phyloP scores from a whole-genome alignment of 2,113 vertebrate genomes.

The Pollimyrus isidori region DNA sequence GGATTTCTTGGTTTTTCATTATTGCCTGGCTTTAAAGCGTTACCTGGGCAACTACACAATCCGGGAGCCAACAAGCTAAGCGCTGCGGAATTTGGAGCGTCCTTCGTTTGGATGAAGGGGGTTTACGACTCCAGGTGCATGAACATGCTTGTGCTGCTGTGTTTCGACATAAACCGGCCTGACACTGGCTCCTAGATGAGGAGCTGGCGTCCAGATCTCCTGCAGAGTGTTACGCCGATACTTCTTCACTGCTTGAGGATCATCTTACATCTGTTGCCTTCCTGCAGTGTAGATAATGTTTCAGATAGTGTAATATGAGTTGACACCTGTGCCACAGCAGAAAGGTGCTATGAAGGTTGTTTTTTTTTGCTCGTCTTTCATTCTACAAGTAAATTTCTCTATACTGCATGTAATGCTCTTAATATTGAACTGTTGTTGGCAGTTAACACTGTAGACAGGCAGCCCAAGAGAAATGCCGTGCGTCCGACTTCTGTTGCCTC shows the following conservation, averaged over 20 bases:
- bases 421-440: neutral
- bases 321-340: neutral
- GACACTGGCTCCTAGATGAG: neutral
- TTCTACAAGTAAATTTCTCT: neutral
- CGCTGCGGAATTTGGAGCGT: neutral
- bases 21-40: neutral
- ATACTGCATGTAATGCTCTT: neutral
- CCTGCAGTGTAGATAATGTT: neutral
- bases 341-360: neutral
- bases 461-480: slow-evolving; percentile 16
- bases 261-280: neutral
- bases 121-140: neutral
- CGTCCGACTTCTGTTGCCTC: neutral
- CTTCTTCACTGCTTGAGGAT: neutral
- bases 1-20: neutral
- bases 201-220: neutral
- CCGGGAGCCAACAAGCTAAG: neutral
- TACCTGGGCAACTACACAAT: neutral
- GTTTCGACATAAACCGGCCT: neutral
- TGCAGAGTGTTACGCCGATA: neutral
- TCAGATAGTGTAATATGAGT: neutral
- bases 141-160: too few species aligned
- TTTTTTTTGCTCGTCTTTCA: neutral
- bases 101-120: neutral
- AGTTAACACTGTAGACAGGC: slow-evolving; percentile 14